Percentiles rank a stretch among this genome's conserved stretches.
Conservation (phyloP, 2,888 invertebrate species). For the Beris morrisii region DNA sequence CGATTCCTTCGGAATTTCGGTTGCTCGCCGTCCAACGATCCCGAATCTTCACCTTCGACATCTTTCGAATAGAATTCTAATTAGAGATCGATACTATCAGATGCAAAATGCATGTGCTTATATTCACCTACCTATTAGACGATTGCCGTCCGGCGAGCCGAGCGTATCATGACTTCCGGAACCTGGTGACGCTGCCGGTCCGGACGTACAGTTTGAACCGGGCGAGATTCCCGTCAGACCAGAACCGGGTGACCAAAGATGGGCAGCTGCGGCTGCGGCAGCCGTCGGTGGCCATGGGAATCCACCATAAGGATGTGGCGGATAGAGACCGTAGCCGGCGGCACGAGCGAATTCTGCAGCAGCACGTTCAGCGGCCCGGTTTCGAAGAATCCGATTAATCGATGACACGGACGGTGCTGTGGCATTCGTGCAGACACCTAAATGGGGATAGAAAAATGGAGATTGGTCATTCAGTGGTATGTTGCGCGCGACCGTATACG, state of each 20-base stretch:
- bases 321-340: conserved; percentile 85
- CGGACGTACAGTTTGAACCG: conserved; percentile 60
- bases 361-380: conserved; percentile 93
- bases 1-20: conserved; percentile 92
- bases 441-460: conserved; percentile 33
- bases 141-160: conserved; percentile 54
- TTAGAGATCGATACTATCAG: background rate
- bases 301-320: conserved; percentile 72
- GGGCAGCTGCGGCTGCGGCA: conserved; percentile 45
- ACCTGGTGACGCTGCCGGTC: conserved; percentile 61
- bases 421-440: conserved; percentile 92
- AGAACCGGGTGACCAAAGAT: conserved; percentile 63
- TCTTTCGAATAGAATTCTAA: conserved; percentile 52
- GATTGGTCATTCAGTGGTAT: too few species aligned
- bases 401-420: conserved; percentile 97
- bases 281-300: conserved; percentile 62
- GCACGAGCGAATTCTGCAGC: conserved; percentile 94
- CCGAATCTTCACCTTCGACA: conserved; percentile 77
- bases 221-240: conserved; percentile 58
- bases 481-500: background rate
- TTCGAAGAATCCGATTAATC: conserved; percentile 93
- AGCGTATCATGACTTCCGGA: conserved; percentile 54
- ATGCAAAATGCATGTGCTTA: conserved; percentile 1
- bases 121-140: conserved; percentile 51
- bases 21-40: conserved; percentile 79